A percentile compares a stretch with the other conserved stretches of the same genome.
phyloP scores from a whole-genome alignment of 2,113 vertebrate genomes.

The Lipotes vexillifer region DNA sequence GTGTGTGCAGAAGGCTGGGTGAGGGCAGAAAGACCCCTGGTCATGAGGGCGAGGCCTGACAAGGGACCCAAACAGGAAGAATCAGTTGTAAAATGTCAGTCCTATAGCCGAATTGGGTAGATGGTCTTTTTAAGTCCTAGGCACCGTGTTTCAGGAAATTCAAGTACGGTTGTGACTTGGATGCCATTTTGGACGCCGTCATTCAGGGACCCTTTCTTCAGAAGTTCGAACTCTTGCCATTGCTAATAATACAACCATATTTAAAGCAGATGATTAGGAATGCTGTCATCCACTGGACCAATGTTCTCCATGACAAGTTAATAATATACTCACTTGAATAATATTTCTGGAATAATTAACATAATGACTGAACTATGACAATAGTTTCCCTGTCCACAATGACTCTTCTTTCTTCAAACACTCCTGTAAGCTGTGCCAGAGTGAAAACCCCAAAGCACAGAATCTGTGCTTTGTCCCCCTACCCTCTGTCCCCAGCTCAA shows the following conservation, averaged over 20 bases:
- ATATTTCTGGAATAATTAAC: not conserved
- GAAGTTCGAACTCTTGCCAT: not conserved
- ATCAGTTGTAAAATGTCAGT: not conserved
- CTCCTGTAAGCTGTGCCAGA: not conserved
- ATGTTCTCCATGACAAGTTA: not conserved
- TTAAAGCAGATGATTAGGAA: not conserved
- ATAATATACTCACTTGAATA: not conserved
- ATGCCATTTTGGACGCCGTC: not conserved
- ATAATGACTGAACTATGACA: not conserved
- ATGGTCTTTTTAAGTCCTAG: not conserved
- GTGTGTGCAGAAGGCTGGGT: not conserved
- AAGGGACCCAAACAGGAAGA: not conserved
- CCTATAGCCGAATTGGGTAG: not conserved
- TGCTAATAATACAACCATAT: not conserved
- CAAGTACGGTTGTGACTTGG: too few relatives aligned
- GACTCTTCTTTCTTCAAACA: not conserved
- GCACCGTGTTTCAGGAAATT: not conserved
- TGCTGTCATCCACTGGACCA: rapidly evolving
- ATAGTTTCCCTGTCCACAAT: not conserved
- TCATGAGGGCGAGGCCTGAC: not conserved
- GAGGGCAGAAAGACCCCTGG: not conserved
- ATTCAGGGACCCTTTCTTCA: not conserved
- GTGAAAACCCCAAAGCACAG: not conserved
- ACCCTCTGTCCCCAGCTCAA: not conserved
- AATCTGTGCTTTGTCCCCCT: rapidly evolving